Evolutionary conservation across 1,140 invertebrate species (phyloP).

Genomic region (Dendroctonus valens): DNA sequence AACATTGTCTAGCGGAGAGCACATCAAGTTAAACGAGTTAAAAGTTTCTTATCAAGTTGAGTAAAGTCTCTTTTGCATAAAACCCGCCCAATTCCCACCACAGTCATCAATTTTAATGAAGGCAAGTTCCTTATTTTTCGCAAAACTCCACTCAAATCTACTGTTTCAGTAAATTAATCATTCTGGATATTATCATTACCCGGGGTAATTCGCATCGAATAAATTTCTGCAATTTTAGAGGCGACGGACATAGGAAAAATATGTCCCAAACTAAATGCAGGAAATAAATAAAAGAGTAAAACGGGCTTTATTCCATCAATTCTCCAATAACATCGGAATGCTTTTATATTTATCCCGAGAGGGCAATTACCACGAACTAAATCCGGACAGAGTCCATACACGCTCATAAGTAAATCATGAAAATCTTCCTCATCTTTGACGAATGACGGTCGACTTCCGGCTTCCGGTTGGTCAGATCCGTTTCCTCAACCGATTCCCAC

Average conservation of each 20-base stretch:
- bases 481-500: constrained; percentile 15
- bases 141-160: not conserved
- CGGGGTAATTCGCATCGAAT: too few species aligned
- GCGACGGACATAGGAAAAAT: too few species aligned
- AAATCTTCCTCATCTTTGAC: constrained; percentile 25
- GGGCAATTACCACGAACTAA: not conserved
- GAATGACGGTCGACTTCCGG: constrained; percentile 17
- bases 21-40: constrained; percentile 1
- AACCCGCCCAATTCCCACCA: not conserved
- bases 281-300: too few species aligned
- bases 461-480: constrained; percentile 22
- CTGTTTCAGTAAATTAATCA: constrained; percentile 1
- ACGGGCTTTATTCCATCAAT: too few species aligned
- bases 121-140: not conserved
- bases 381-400: constrained; percentile 2
- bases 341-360: too few species aligned
- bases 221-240: too few species aligned
- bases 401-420: constrained; percentile 16
- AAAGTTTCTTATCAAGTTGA: constrained; percentile 2
- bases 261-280: too few species aligned
- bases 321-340: too few species aligned
- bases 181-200: too few species aligned
- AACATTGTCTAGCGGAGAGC: not conserved
- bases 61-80: constrained; percentile 1
- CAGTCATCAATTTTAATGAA: not conserved